Base-by-base conservation (phyloP, 2,888 invertebrate species). In the Hydraecia micacea region DNA sequence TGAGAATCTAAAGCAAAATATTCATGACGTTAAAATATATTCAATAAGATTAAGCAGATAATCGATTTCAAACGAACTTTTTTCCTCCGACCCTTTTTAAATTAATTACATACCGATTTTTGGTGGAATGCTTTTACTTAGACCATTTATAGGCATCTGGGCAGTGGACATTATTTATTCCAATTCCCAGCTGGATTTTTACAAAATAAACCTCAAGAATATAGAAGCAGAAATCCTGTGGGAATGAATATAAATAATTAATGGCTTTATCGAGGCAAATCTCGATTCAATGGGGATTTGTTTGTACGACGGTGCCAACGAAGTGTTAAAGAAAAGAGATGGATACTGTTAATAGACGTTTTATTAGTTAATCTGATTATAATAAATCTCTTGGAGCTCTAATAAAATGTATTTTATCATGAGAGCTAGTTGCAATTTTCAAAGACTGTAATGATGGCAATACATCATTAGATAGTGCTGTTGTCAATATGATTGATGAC, bases 31-130 rank as follows among this genome's bases (percentile, higher is more conserved):
- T 21, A 39, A 69, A 63, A 69, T 55, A 63, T 52, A 63, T 84
- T 69, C 49, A 63, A n/a, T 69, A 66, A 62, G 62, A 73, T 81
- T 46, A 77, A 66, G 13, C 6, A 73, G 36, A 66, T 42, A 42
- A 75, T 79, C 36, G 65, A 66, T 63, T 66, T 42, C 7, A 32
- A 39, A 28, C 9, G 21, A 79, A 78, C 65, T n/a, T 66, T 69
- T 49, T 67, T 58, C 15, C 36, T 15, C n/a, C 13, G 42, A 70
- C 46, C 67, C 28, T 65, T 83, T 82, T 76, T 42, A 62, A 83
- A 86, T 83, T 70, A 85, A 86, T 83, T 63, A n/a, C n/a, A n/a
- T n/a, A 71, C 69, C 3, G 62, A 79, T 67, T 79, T 69, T 66
- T 65, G 18, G 66, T 52, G 32, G n/a, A 71, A 58, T 60, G 62